Percentiles rank a stretch among this genome's conserved stretches.
Conservation (phyloP, 2,113 vertebrate species). For the Gulo gulo region DNA sequence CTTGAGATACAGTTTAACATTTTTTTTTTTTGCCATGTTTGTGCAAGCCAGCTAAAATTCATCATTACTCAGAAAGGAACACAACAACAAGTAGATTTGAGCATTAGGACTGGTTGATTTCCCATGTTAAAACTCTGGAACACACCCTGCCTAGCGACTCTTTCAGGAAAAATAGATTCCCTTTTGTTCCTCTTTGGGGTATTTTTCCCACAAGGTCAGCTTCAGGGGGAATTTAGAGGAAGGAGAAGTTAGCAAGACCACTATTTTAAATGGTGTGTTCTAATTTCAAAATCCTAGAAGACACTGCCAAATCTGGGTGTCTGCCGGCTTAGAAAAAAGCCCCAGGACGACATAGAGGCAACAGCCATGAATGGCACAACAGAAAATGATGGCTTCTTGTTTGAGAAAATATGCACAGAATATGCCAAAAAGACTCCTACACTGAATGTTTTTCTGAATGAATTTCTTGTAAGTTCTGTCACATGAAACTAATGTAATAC, state of each 20-base stretch:
- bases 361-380: constrained; percentile 13
- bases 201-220: neutral
- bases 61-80: neutral
- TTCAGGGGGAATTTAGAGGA: neutral
- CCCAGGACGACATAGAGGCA: neutral
- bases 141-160: neutral
- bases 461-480: constrained; percentile 63
- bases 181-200: neutral
- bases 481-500: constrained; percentile 48
- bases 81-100: neutral
- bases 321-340: neutral
- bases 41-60: neutral
- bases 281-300: constrained; percentile 23
- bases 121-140: neutral
- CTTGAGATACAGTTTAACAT: constrained; percentile 41
- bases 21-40: neutral
- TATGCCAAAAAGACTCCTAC: constrained; percentile 61
- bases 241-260: neutral
- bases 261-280: neutral
- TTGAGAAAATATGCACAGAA: constrained; percentile 47
- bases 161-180: neutral
- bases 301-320: neutral
- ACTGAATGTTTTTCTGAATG: constrained; percentile 59
- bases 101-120: neutral
- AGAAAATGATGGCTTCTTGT: constrained; percentile 24